Base-by-base conservation (phyloP, 2,888 invertebrate genomes). In the Calephelis perditalis region DNA sequence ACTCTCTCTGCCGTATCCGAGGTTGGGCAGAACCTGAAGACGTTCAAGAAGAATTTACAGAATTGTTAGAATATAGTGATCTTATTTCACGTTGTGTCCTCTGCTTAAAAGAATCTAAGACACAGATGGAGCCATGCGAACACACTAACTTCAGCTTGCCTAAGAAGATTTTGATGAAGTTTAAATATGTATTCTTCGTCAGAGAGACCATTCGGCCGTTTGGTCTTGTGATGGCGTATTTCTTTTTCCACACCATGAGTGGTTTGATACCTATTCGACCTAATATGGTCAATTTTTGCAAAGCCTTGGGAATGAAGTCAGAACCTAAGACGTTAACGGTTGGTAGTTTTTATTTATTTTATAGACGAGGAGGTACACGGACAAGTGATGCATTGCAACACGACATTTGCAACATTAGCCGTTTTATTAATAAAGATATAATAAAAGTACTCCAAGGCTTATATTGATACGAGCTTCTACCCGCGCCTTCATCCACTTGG, bases 211-310 rank as follows among this genome's bases (percentile, higher is more conserved):
- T 91, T 70, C 83, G 90, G 58, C 92, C 92, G 0, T 88, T 92
- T 44, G 67, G 72, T 7, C 67, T 92, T 11, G 91, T 92, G 2
- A 81, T 92, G 71, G 83, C 86, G 0, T 91, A 91, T 71, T 92
- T 92, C 76, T 77, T 91, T 45, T 91, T 92, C 62, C 79, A 89
- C 49, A 87, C 91, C 7, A 85, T 91, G 74, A 88, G 91, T 59
- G 92, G 92, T 0, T 67, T 91, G 5, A 65, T 80, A 9, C 82
- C 91, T 0, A 79, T 92, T n/a, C 81, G 89, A 60, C 92, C 92
- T 0, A 92, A 92, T 68, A 87, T 92, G 84, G 89, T 92, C 8
- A 92, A 92, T 60, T 73, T 92, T 11, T 92, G 91, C 68, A 86
- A 83, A 63, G 77, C 91, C 65, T 68, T 88, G 65, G 87, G 91